Evolutionary conservation across 1,140 invertebrate species (phyloP), one percentile per base, ranked within the genome.

Genomic region (Telenomus remus): DNA sequence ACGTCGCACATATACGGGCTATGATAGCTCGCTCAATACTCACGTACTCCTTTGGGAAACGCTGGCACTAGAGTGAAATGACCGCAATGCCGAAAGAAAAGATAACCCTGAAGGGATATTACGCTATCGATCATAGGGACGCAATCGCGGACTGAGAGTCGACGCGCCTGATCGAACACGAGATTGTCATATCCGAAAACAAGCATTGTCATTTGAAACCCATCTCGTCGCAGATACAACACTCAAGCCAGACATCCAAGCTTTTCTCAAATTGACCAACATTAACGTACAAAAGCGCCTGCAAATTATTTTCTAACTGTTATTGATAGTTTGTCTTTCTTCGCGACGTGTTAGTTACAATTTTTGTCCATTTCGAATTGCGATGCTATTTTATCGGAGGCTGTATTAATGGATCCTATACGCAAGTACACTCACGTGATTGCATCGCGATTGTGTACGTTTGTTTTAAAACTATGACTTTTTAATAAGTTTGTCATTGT

Each of bases 1-100:
- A 46, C 49, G 47, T 64, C 64, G 43, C 55, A 46, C 53, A 56
- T 60, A 65, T 49, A 68, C 54, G 48, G 53, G 68, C 59, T 44
- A 55, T 57, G 44, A 66, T 54, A 66, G 60, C 51, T 55, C 77
- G 73, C 65, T 69, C 69, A 50, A 72, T 72, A 78, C 63, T 68
- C 68, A 15, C 48, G 48, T 66, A 66, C 54, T 75, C 78, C 75
- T 65, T 51, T 35, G 70, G 54, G 75, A 74, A 57, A 60, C 19
- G 42, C 50, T 50, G 57, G 66, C 61, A 79, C 74, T 80, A 80
- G 77, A 80, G 70, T 66, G 66, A 81, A 81, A 81, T 81, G 78
- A 80, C 78, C 80, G 73, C 74, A 80, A 79, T 78, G 65, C 69
- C 74, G 61, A 79, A 80, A 79, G 78, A 80, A 81, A 74, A 69